These are phyloP conservation scores for Hypsibius dujardini DNA, from an alignment of 1,140 invertebrate genomes.

Conservation along the genomic window DNA sequence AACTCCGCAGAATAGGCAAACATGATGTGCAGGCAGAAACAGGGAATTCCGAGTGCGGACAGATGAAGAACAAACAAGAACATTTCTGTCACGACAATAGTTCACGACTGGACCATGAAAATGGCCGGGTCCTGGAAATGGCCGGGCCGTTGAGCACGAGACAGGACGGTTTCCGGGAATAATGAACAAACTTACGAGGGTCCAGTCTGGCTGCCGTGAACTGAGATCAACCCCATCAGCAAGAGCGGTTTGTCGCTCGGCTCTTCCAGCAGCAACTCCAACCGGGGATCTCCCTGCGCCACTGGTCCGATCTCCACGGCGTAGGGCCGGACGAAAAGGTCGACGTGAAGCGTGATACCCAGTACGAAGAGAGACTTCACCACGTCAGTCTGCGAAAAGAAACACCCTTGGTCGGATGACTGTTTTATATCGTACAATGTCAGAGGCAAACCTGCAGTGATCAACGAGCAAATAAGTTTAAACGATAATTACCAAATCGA, in stretches of 20 bases:
- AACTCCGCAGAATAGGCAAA: no score
- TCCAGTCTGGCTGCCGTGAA: not conserved
- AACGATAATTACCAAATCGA: no score
- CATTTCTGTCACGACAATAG: not conserved
- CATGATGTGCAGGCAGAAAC: no score
- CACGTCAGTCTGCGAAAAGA: not conserved
- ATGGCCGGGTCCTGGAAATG: no score
- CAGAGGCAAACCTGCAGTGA: no score
- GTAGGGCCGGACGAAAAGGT: not conserved
- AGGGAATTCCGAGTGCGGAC: not conserved
- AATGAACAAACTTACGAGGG: not conserved
- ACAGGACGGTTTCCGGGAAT: no score
- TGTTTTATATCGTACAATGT: not conserved
- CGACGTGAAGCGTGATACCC: not conserved
- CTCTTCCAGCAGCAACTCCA: not conserved
- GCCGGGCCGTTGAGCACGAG: no score
- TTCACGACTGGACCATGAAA: no score
- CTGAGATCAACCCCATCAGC: not conserved
- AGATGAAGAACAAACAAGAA: constrained; percentile 23
- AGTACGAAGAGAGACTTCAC: not conserved
- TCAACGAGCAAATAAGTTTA: no score
- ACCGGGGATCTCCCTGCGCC: not conserved
- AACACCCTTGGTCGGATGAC: not conserved
- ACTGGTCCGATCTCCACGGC: constrained; percentile 1
- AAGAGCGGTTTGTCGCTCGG: not conserved